Base-by-base conservation (phyloP, 2,797 vertebrate species). In the Poliocrania exsul region DNA sequence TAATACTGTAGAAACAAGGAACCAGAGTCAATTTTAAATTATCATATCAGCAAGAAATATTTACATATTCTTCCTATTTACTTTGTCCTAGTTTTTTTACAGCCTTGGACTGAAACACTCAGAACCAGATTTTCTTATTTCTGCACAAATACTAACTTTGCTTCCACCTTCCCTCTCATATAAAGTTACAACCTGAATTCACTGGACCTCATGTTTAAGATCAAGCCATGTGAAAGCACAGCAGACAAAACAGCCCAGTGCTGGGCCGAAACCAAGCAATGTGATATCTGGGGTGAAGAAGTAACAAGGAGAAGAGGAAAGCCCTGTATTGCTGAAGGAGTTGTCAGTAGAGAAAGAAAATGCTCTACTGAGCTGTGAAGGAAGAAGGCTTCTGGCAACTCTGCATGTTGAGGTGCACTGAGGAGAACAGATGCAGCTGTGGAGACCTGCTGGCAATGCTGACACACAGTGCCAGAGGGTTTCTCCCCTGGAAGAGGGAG, bases 1-100 rank as follows among this genome's bases (percentile, higher is more conserved):
- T 94, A 61, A 78, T 91, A 72, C 25, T 75, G 38, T 57, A 92
- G 33, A 77, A 96, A 93, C 28, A 86, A 81, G 60, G 74, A 88
- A 54, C 20, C 20, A 38, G n/a, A 75, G 62, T 75, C 54, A 83
- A 74, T 86, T 69, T 73, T 79, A 44, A 86, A 61, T 81, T 72
- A 61, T 50, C 26, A 38, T 81, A 81, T 35, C 64, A 89, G 81
- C 5, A 50, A 93, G 85, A 70, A 4, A 74, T 14, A n/a, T 75
- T 82, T 82, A 51, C 13, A 66, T 35, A 85, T 77, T 66, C 24
- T 28, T 61, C 23, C 66, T 51, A 46, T 71, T 92, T 92, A 81
- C 23, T 93, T 81, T 51, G 44, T 14, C 10, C 33, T 77, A 16
- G 9, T 61, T 73, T 88, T 86, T 92, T 86, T 47, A 31, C 12